Base-by-base conservation (phyloP, 92 coral and sea anemone species). In the Palythoa heliodiscus region DNA sequence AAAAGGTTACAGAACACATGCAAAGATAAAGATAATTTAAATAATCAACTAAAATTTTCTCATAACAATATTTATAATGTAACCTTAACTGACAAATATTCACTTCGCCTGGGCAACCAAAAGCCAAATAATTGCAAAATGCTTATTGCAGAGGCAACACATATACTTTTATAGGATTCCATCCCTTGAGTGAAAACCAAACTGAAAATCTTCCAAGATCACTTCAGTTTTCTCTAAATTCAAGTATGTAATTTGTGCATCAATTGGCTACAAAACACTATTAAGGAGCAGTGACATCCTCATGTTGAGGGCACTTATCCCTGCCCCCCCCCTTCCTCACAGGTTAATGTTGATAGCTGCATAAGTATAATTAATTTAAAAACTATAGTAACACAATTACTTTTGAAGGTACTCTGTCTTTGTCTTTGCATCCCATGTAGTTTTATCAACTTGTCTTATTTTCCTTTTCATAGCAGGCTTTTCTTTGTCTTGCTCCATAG, bases 121-220 rank as follows among this genome's bases (percentile, higher is more conserved):
- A 63, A 63, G 70, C 70, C 70, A 63, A 63, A 63, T 0, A 63
- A 63, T 22, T 63, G 70, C 70, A 63, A 63, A 63, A 63, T 14
- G 60, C 60, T 54, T 54, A 54, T 54, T 54, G 60, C 60, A 54
- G 60, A 64, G 70, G 70, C 24, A 64, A 64, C 70, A 64, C 23
- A 3, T 22, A 64, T 64, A 64, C 70, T 22, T 64, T 64, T 64
- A 64, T 64, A 69, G 73, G 73, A 69, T 69, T 69, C 43, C 73
- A 24, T 69, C 73, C 73, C 73, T 69, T 69, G 24, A 69, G 73
- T 69, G 73, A 69, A 69, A 0, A 69, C 39, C 73, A 69, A 69
- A 69, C 73, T 69, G 73, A 69, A 69, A 69, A 69, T 23, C 73
- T 69, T 69, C 73, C 73, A 69, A 69, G 39, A 69, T 69, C 73